Evolutionary conservation across 1,140 invertebrate genomes (phyloP).

Genomic region (Acyrthosiphon pisum): DNA sequence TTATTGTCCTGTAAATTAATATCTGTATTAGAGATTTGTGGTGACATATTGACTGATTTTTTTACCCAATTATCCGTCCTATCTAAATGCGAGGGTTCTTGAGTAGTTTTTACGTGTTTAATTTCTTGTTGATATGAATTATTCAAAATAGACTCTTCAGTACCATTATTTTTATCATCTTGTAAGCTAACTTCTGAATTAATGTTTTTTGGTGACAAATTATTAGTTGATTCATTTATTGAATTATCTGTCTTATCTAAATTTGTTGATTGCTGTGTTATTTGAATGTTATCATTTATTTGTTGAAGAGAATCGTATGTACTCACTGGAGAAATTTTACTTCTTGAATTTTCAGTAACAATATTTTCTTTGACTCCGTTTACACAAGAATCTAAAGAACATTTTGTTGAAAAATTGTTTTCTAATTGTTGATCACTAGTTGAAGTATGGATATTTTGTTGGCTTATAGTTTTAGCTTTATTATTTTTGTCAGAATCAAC

Average conservation of each 20-base stretch:
- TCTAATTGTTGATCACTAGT: background rate
- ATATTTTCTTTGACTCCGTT: background rate
- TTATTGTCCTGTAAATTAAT: background rate
- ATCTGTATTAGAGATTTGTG: background rate
- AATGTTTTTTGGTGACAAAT: background rate
- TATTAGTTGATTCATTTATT: background rate
- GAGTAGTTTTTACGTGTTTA: background rate
- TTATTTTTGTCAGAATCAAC: background rate
- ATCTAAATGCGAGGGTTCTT: background rate
- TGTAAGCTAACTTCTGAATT: background rate
- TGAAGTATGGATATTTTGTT: background rate
- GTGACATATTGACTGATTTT: background rate
- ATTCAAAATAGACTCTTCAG: background rate
- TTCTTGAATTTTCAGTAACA: background rate
- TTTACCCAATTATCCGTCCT: background rate
- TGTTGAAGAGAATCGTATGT: background rate
- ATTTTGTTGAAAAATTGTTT: background rate
- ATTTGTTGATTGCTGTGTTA: background rate
- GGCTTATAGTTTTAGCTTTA: background rate
- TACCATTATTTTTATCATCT: background rate
- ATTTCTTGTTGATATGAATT: background rate
- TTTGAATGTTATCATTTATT: background rate
- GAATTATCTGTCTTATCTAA: background rate
- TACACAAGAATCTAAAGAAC: background rate
- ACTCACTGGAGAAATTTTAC: background rate